These are phyloP conservation scores for Pachyrhynchus sulphureomaculatus DNA, from an alignment of 1,140 invertebrate genomes.

Conservation along the genomic window DNA sequence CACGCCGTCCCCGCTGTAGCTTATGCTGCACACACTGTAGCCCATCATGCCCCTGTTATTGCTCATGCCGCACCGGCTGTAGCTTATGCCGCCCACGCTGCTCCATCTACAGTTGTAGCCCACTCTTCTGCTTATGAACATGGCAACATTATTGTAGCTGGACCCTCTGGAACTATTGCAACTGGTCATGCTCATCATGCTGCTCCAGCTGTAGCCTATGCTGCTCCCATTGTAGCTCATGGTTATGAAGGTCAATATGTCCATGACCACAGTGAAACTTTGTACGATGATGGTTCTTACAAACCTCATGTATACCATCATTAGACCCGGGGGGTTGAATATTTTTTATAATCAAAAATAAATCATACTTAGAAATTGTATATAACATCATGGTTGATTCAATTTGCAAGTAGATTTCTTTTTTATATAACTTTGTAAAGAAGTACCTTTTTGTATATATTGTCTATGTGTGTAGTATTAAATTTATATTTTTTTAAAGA, in stretches of 20 bases:
- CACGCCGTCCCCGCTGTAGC: slow-evolving; percentile 11
- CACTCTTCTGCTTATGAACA: slow-evolving; percentile 8
- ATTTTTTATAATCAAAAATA: too few relatives aligned
- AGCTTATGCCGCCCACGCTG: slow-evolving; percentile 9
- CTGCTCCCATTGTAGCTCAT: not conserved
- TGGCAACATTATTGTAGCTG: not conserved
- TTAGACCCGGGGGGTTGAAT: too few relatives aligned
- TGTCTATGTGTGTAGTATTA: too few relatives aligned
- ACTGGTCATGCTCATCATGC: not conserved
- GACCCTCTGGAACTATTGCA: slow-evolving; percentile 15
- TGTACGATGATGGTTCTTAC: not conserved
- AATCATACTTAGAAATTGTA: too few relatives aligned
- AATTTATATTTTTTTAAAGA: too few relatives aligned
- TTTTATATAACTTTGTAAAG: too few relatives aligned
- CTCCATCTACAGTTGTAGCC: slow-evolving; percentile 5
- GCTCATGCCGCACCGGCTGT: not conserved
- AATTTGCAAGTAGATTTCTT: too few relatives aligned
- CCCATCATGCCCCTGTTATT: not conserved
- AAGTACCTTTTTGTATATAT: too few relatives aligned
- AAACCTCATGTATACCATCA: too few relatives aligned
- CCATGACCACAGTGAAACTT: not conserved
- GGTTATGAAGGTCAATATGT: not conserved
- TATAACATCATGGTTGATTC: too few relatives aligned
- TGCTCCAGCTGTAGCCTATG: slow-evolving; percentile 28
- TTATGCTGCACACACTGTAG: not conserved